A percentile compares a stretch with the other conserved stretches of the same genome.
These are phyloP conservation scores for Tadarida brasiliensis DNA, from an alignment of 2,797 vertebrate species.

Conservation along the genomic window DNA sequence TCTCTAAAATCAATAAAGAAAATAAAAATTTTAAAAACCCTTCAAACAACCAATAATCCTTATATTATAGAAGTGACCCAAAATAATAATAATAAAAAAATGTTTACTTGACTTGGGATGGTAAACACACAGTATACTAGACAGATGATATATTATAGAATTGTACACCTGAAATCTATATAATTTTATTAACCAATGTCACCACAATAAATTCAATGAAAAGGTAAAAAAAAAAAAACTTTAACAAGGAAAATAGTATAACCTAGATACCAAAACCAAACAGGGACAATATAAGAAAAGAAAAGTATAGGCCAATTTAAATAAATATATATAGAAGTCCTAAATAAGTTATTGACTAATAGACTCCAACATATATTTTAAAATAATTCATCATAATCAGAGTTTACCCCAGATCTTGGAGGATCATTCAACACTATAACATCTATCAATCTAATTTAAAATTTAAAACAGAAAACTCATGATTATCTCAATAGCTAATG, in stretches of 20 bases:
- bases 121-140: not conserved
- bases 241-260: not conserved
- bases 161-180: not conserved
- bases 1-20: no score
- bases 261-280: not conserved
- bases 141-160: not conserved
- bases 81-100: not conserved
- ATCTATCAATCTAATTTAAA: slow-evolving; percentile 10
- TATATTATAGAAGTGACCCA: not conserved
- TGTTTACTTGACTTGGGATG: not conserved
- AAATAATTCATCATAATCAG: not conserved
- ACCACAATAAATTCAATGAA: not conserved
- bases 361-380: slow-evolving; percentile 35
- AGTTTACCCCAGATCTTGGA: not conserved
- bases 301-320: not conserved
- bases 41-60: not conserved
- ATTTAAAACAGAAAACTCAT: not conserved
- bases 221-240: not conserved
- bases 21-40: no score
- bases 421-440: not conserved
- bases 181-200: not conserved
- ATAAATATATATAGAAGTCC: not conserved
- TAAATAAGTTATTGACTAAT: not conserved
- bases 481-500: not conserved
- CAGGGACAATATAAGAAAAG: not conserved